phyloP scores from a whole-genome alignment of 2,797 vertebrate species.

The Pitangus sulphuratus region DNA sequence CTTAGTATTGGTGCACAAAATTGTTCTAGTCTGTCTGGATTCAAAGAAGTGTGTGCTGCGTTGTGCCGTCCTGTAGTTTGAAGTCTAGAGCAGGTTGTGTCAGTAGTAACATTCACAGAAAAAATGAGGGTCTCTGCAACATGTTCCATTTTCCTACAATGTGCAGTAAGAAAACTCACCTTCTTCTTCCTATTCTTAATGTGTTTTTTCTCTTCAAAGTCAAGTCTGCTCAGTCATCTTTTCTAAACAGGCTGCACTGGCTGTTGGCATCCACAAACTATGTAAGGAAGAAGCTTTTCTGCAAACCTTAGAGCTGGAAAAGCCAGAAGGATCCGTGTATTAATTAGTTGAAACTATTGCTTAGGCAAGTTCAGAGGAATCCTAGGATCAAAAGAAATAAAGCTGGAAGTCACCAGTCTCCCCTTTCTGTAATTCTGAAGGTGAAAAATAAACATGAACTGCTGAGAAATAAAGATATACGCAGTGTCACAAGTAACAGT shows the following conservation, averaged over 20 bases:
- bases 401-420: not conserved
- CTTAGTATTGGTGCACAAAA: slow-evolving; percentile 19
- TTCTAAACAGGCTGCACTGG: not conserved
- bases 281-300: not conserved
- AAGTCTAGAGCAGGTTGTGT: not conserved
- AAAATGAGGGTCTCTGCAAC: not conserved
- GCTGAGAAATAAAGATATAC: not conserved
- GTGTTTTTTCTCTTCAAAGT: not conserved
- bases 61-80: not conserved
- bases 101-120: not conserved
- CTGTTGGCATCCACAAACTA: not conserved
- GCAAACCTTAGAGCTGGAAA: not conserved
- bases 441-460: not conserved
- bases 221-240: not conserved
- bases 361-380: not conserved
- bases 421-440: not conserved
- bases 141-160: not conserved
- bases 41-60: not conserved
- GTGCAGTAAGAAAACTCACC: not conserved
- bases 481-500: not conserved
- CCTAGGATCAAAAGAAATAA: not conserved
- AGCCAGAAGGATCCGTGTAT: not conserved
- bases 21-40: not conserved
- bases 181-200: not conserved
- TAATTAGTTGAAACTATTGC: not conserved